Base-by-base conservation (phyloP, 1,140 invertebrate species). In the Ephestia elutella region DNA sequence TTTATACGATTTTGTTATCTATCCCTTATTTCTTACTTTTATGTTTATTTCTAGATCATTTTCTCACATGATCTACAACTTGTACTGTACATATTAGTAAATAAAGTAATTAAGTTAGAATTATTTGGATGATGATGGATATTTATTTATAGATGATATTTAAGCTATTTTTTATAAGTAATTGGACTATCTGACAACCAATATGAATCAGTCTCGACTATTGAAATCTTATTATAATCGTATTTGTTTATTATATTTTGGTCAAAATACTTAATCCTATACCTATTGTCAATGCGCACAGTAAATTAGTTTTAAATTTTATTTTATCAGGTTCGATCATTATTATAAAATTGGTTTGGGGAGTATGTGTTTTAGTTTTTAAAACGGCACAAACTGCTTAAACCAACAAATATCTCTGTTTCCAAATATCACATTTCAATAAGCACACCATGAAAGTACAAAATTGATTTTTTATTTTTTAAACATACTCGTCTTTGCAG, bases 201-300 rank as follows among this genome's bases (percentile, higher is more conserved):
- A 9, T 19, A 19, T 50, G 0, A 20, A 50, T 11, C 19, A 20
- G 49, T 25, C 18, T 20, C 20, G 18, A 20, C 5, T 50, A 44
- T 53, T 53, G 50, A 53, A 53, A 21, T 17, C n/a, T n/a, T n/a
- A n/a, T n/a, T n/a, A n/a, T n/a, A n/a, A n/a, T 25, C 8, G 9
- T 53, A 53, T 25, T 53, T 35, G 20, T 44, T 35, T 48, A 5
- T 35, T 44, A 11, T 15, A 17, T 48, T 53, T 53, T 38, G 20
- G 49, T 59, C 13, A 7, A 2, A 48, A 44, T 44, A 35, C 54
- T 10, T 44, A 56, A 48, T 56, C 35, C 18, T 56, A 20, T 48
- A 21, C 49, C 13, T 78, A 79, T 75, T 78, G 63, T 71, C 70
- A 83, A 86, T 69, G 80, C 83, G 83, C 83, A 86, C 83, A 86